Percentiles rank a stretch among this genome's conserved stretches.
Conservation (phyloP, 2,113 vertebrate genomes). For the Sylvilagus bachmani region DNA sequence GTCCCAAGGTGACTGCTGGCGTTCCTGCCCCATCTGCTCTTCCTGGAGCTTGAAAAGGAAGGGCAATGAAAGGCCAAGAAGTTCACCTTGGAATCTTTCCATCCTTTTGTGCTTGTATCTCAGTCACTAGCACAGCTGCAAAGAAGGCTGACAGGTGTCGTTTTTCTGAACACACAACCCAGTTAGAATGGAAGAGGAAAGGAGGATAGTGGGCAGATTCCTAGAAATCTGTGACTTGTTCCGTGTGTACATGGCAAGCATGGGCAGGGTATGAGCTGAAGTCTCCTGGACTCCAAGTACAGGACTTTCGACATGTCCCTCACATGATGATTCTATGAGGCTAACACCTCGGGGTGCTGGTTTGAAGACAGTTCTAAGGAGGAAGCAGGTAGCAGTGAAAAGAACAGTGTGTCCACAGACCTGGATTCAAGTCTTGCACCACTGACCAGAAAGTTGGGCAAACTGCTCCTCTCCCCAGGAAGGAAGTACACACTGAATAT, state of each 20-base stretch:
- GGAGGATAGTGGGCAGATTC: not conserved
- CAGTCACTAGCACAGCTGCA: not conserved
- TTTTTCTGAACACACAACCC: not conserved
- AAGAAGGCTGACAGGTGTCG: not conserved
- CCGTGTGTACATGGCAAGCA: too few relatives aligned
- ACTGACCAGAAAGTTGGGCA: not conserved
- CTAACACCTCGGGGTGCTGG: too few relatives aligned
- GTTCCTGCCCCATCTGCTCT: not conserved
- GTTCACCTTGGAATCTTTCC: not conserved
- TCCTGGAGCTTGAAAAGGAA: not conserved
- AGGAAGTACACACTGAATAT: not conserved
- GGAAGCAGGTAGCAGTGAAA: not conserved
- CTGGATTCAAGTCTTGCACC: not conserved
- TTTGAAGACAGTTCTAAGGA: not conserved
- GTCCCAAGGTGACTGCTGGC: not conserved
- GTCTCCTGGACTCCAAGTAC: not conserved
- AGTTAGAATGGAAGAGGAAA: not conserved
- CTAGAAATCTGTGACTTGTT: not conserved
- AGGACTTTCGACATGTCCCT: not conserved
- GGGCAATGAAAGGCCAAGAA: not conserved
- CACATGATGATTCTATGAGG: not conserved
- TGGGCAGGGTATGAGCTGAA: fast-evolving
- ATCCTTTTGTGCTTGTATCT: not conserved
- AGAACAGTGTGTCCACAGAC: not conserved
- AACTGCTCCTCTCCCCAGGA: not conserved